Evolutionary conservation across 2,888 invertebrate species (phyloP).

Genomic region (Brassicogethes aeneus): DNA sequence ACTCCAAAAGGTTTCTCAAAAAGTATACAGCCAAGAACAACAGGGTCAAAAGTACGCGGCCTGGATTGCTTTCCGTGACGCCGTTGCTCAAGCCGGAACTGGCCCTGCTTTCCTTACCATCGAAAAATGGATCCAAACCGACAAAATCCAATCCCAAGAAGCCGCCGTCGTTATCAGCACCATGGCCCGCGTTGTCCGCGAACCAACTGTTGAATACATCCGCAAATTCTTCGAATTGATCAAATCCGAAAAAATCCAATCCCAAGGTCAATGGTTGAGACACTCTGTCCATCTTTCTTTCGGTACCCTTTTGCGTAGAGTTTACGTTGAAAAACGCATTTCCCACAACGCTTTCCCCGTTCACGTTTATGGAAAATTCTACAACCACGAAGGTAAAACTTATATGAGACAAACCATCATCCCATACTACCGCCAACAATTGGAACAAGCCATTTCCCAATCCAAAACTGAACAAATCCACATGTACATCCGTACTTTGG

Average conservation of each 20-base stretch:
- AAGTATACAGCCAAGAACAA: slow-evolving; percentile 41
- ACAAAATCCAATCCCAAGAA: slow-evolving; percentile 44
- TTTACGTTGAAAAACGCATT: slow-evolving; percentile 49
- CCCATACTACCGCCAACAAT: slow-evolving; percentile 47
- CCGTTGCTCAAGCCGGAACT: slow-evolving; percentile 58
- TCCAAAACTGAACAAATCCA: too few relatives aligned
- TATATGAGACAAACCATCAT: slow-evolving; percentile 50
- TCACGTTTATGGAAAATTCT: slow-evolving; percentile 53
- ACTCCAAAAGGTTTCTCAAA: slow-evolving; percentile 46
- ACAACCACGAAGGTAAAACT: slow-evolving; percentile 41
- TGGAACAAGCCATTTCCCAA: too few relatives aligned
- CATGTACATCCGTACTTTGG: slow-evolving; percentile 55
- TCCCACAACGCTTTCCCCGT: slow-evolving; percentile 52
- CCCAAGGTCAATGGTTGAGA: too few relatives aligned
- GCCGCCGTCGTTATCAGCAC: slow-evolving; percentile 51
- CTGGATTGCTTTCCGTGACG: slow-evolving; percentile 59
- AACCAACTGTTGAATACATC: slow-evolving; percentile 56
- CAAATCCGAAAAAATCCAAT: too few relatives aligned
- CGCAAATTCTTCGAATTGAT: slow-evolving; percentile 50
- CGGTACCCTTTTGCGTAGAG: slow-evolving; percentile 50
- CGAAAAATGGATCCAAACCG: slow-evolving; percentile 49
- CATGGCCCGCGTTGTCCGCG: slow-evolving; percentile 46
- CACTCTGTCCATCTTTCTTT: slow-evolving; percentile 51
- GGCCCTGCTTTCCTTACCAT: slow-evolving; percentile 55
- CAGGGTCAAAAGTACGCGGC: slow-evolving; percentile 37